A percentile compares a stretch with the other conserved stretches of the same genome.
Conservation (phyloP, 2,113 vertebrate genomes). For the Carollia perspicillata region DNA sequence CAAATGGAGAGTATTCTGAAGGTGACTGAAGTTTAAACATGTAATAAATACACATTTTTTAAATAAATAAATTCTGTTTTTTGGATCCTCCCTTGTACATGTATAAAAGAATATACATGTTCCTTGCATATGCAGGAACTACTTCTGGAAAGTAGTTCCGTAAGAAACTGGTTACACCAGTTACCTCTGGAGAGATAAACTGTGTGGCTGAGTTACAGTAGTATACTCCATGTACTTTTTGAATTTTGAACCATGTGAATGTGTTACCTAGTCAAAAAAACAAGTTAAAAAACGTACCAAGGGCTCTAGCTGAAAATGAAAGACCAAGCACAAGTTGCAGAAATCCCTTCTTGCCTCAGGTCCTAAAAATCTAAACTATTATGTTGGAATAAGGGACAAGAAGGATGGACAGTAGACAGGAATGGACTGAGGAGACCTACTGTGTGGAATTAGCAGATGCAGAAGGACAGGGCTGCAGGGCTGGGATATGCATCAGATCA, state of each 20-base stretch:
- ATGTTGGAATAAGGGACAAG: neutral
- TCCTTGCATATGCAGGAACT: neutral
- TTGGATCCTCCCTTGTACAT: no score
- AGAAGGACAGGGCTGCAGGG: neutral
- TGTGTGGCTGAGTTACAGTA: neutral
- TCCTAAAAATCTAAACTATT: neutral
- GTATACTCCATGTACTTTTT: neutral
- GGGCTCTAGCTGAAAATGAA: neutral
- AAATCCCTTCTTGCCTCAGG: neutral
- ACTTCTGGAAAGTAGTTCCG: neutral
- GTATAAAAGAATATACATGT: neutral
- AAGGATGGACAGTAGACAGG: neutral
- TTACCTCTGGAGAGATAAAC: neutral
- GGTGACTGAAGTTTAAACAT: no score
- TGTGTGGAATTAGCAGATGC: neutral
- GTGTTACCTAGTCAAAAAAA: neutral
- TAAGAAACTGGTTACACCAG: neutral
- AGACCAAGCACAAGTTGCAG: neutral
- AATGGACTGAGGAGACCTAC: neutral
- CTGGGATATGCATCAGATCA: neutral
- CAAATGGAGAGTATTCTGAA: no score
- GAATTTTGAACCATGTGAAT: neutral
- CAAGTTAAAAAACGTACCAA: neutral
- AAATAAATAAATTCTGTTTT: no score
- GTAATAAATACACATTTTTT: no score